phyloP scores from a whole-genome alignment of 2,797 vertebrate genomes.

The Galaxias olidus region DNA sequence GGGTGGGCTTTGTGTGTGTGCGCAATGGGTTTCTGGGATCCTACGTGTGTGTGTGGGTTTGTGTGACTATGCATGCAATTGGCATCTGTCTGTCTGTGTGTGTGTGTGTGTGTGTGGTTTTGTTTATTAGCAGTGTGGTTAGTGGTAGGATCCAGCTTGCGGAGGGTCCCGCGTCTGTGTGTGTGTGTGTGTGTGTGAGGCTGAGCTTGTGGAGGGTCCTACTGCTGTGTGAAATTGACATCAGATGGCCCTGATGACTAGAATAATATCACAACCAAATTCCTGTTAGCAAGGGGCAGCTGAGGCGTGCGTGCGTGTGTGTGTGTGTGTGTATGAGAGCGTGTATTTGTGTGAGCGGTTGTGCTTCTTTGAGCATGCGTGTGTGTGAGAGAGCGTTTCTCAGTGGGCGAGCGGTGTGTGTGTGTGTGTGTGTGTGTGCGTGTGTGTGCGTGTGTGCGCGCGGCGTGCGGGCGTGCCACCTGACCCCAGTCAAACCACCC shows the following conservation, averaged over 20 bases:
- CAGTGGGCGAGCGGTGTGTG: background rate
- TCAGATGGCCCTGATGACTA: conserved; percentile 67
- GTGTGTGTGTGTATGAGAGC: background rate
- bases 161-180: conserved; percentile 51
- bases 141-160: conserved; percentile 60
- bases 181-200: conserved; percentile 25
- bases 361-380: background rate
- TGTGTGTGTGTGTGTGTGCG: conserved; percentile 48
- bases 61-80: too few species aligned
- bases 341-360: conserved; percentile 26
- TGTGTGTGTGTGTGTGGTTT: conserved; percentile 26
- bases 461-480: conserved; percentile 31
- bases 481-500: conserved; percentile 65
- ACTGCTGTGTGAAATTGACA: conserved; percentile 67
- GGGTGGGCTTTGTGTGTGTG: conserved; percentile 17
- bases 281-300: conserved; percentile 58
- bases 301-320: conserved; percentile 28
- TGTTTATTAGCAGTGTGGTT: conserved; percentile 49
- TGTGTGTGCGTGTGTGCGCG: conserved; percentile 25
- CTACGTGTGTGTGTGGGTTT: too few species aligned
- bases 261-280: conserved; percentile 69
- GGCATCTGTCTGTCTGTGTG: conserved; percentile 3
- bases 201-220: conserved; percentile 66
- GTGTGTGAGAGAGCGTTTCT: background rate
- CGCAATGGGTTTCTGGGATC: background rate